Base-by-base conservation (phyloP, 2,888 invertebrate genomes). In the Synergus umbraculus region DNA sequence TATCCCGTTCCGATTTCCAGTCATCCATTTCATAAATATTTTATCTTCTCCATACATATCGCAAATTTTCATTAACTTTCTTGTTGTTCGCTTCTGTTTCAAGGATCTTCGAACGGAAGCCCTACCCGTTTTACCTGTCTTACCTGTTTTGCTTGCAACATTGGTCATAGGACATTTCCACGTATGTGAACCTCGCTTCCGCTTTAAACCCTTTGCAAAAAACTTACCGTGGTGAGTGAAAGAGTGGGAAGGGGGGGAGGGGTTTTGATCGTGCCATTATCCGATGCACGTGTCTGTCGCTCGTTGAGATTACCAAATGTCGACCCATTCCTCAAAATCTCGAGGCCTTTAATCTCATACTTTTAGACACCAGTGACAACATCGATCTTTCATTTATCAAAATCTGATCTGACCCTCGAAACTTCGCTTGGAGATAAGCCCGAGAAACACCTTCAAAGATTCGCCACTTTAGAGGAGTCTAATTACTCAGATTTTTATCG, bases 61-160 rank as follows among this genome's bases (percentile, higher is more conserved):
- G 9, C 8, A 65, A 65, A 65, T 65, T 65, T 41, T 65, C 65
- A 65, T 65, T 65, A 65, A 43, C 8, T 43, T 65, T n/a, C 43
- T 65, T 65, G n/a, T n/a, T 65, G 8, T 7, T 65, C 41, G 15
- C 37, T 65, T 65, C 15, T 65, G 43, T 43, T 18, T 18, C 10
- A 18, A 18, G 44, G n/a, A 44, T 66, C 15, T 44, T 18, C n/a
- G 18, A 66, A 43, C 44, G 66, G 44, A 66, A 65, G 43, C 65
- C n/a, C 37, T 65, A 65, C 65, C 65, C 41, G 65, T 65, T 65
- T 66, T 44, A 66, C 66, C 18, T 18, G 66, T 66, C 18, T 18
- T 66, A 66, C 66, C 66, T 44, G 66, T 66, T 66, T 8, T 66
- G 66, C 44, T 43, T 66, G 66, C 43, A 66, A 18, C 43, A 66